Percentiles rank a stretch among this genome's conserved stretches.
Conservation (phyloP, 2,888 invertebrate species). For the Furcula furcula region DNA sequence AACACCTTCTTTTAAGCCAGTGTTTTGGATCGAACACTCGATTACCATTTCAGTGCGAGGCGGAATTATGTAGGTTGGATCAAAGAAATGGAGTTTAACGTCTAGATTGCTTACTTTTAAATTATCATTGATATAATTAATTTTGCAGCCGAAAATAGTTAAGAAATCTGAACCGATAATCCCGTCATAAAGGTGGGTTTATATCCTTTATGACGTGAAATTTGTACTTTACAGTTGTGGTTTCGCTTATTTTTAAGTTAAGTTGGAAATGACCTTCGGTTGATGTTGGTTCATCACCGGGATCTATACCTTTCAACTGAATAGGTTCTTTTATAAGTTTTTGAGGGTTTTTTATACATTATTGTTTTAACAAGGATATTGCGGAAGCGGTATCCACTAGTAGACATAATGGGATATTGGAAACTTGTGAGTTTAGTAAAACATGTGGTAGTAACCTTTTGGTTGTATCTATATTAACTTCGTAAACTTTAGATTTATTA, state of each 20-base stretch:
- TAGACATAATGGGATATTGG: slow-evolving; percentile 15
- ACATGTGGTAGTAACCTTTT: slow-evolving; percentile 20
- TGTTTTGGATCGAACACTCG: neutral
- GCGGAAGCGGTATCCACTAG: slow-evolving; percentile 22
- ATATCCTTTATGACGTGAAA: too few species aligned
- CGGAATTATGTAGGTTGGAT: too few species aligned
- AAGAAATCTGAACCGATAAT: too few species aligned
- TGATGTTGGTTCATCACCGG: slow-evolving; percentile 1
- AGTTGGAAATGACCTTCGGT: slow-evolving; percentile 15
- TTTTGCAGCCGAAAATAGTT: too few species aligned
- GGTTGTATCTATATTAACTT: slow-evolving; percentile 11
- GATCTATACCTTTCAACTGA: neutral
- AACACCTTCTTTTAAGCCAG: neutral
- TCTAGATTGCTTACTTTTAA: slow-evolving; percentile 1
- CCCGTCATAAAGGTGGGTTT: too few species aligned
- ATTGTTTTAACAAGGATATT: slow-evolving; percentile 11
- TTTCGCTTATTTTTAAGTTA: neutral
- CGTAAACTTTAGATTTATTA: slow-evolving; percentile 4
- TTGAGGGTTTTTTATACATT: neutral
- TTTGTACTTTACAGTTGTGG: neutral
- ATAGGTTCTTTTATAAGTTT: neutral
- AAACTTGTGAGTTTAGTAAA: slow-evolving; percentile 12
- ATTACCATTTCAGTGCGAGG: neutral
- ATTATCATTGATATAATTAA: too few species aligned
- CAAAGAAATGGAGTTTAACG: slow-evolving; percentile 1